A percentile compares a stretch with the other conserved stretches of the same genome.
Conservation (phyloP, 2,113 vertebrate genomes). For the Baryphthengus martii region DNA sequence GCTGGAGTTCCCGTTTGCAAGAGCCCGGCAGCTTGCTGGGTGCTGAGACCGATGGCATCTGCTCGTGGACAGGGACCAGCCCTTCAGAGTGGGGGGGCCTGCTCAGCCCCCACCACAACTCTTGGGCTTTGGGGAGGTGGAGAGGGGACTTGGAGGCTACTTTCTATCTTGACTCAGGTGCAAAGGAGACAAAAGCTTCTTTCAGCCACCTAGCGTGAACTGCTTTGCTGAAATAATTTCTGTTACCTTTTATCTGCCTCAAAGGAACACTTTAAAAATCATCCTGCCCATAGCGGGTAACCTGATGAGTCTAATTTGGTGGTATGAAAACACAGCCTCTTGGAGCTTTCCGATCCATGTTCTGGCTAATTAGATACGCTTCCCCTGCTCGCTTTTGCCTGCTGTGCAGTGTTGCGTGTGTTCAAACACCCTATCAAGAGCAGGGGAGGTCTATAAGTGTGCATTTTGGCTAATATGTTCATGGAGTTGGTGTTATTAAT, state of each 20-base stretch:
- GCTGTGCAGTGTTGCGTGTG: background rate
- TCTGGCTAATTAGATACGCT: conserved; percentile 12
- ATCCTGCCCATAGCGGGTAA: background rate
- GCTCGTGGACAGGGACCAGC: background rate
- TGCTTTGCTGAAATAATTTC: background rate
- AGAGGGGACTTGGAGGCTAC: background rate
- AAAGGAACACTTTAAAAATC: conserved; percentile 18
- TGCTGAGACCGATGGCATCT: background rate
- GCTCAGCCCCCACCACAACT: fast-evolving
- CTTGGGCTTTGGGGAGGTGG: background rate
- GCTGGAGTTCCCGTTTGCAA: background rate
- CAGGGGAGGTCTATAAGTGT: background rate
- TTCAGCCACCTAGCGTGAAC: background rate
- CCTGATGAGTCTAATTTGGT: conserved; percentile 39
- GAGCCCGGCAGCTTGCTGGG: background rate
- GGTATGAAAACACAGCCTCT: conserved; percentile 20
- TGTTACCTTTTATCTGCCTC: conserved; percentile 38
- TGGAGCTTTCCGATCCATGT: background rate
- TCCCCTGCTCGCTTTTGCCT: background rate
- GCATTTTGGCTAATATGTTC: background rate
- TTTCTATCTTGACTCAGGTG: background rate
- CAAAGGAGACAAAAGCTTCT: background rate
- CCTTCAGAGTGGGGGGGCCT: background rate
- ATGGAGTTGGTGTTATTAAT: background rate
- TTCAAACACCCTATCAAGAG: background rate